Percentiles rank a stretch among this genome's conserved stretches.
Evolutionary conservation across 92 coral and sea anemone species (phyloP).

Genomic region (Anthopleura xanthogrammica): DNA sequence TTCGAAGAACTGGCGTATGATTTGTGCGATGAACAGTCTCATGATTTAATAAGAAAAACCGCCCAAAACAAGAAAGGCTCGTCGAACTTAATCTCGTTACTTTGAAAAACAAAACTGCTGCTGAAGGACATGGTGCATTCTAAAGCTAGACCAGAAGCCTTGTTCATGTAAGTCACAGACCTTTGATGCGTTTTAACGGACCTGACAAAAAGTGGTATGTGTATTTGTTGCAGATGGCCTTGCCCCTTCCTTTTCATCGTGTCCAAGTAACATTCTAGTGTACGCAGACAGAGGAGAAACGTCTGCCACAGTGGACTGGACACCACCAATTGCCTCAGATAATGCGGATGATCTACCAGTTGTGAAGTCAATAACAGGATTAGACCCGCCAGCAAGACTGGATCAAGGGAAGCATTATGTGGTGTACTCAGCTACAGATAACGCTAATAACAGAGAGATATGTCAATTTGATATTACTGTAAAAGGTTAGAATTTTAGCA

Average conservation of each 20-base stretch:
- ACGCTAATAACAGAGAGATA: background rate
- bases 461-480: background rate
- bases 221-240: background rate
- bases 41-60: too few relatives aligned
- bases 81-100: too few relatives aligned
- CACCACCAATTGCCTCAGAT: constrained; percentile 29
- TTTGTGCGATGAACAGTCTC: too few relatives aligned
- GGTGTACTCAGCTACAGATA: background rate
- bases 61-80: too few relatives aligned
- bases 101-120: too few relatives aligned
- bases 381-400: background rate
- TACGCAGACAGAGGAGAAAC: constrained; percentile 16
- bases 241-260: background rate
- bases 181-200: background rate
- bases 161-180: too few relatives aligned
- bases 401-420: background rate
- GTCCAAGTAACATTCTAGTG: constrained; percentile 13
- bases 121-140: too few relatives aligned
- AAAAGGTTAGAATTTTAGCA: background rate
- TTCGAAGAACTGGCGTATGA: too few relatives aligned
- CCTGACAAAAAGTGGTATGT: background rate
- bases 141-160: too few relatives aligned
- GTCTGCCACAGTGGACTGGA: constrained; percentile 29
- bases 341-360: constrained; percentile 16
- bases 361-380: background rate